A percentile compares a stretch with the other conserved stretches of the same genome.
Conservation (phyloP, 2,888 invertebrate species). For the Pollenia griseotomentosa region DNA sequence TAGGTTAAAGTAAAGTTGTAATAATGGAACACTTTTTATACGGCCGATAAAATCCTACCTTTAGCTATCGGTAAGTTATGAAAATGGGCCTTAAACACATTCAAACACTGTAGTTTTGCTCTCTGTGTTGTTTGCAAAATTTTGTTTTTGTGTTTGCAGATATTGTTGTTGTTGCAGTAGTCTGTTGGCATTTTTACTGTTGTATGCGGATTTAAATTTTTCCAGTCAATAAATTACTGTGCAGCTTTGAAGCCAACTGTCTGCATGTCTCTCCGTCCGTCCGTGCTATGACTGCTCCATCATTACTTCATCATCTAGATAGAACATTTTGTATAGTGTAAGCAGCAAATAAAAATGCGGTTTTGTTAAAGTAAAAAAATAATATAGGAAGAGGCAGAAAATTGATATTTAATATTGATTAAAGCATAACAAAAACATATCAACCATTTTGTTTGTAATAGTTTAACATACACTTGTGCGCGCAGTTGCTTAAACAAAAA, state of each 20-base stretch:
- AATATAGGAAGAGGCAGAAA: too few species aligned
- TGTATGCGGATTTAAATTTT: neutral
- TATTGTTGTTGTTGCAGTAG: neutral
- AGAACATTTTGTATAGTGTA: too few species aligned
- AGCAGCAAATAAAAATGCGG: constrained; percentile 12
- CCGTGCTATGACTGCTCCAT: too few species aligned
- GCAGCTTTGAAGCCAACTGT: neutral
- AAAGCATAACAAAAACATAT: neutral
- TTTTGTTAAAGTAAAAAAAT: neutral
- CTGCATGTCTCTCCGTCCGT: too few species aligned
- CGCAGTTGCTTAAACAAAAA: neutral
- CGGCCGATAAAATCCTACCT: too few species aligned
- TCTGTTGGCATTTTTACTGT: constrained; percentile 1
- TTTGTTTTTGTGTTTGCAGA: neutral
- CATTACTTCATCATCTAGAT: too few species aligned
- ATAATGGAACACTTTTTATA: too few species aligned
- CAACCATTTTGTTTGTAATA: neutral
- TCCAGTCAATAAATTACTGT: constrained; percentile 19
- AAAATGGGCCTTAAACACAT: too few species aligned
- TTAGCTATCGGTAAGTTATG: too few species aligned
- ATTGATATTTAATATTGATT: neutral
- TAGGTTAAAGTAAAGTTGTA: too few species aligned
- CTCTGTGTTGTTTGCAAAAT: neutral
- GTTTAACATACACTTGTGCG: too few species aligned
- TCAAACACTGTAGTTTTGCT: too few species aligned